Percentiles rank a stretch among this genome's conserved stretches.
Conservation (phyloP, 2,888 invertebrate species). For the Heliconius sara region DNA sequence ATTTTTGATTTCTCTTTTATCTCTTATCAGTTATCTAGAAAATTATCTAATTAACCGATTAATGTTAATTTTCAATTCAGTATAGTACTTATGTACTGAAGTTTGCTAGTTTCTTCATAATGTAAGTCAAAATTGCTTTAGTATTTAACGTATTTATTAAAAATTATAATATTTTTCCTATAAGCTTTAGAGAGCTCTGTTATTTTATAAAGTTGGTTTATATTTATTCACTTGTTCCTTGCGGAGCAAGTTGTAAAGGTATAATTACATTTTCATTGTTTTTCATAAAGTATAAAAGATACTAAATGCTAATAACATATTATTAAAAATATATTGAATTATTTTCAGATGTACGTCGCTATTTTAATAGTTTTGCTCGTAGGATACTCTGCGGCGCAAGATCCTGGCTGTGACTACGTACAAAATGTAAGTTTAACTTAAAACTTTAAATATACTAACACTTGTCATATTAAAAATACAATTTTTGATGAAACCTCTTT, state of each 20-base stretch:
- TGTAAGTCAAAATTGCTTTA: not conserved
- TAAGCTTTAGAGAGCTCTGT: no score
- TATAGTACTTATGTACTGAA: not conserved
- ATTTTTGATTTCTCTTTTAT: not conserved
- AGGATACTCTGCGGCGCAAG: constrained; percentile 53
- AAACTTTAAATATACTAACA: no score
- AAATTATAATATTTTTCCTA: no score
- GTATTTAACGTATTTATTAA: no score
- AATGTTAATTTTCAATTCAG: not conserved
- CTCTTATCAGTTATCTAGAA: constrained; percentile 2
- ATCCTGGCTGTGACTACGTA: constrained; percentile 73
- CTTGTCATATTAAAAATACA: not conserved
- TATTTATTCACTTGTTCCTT: no score
- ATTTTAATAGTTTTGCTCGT: constrained; percentile 42
- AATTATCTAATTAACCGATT: not conserved
- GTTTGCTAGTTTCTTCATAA: not conserved
- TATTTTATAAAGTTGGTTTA: no score
- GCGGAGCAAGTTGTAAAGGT: no score
- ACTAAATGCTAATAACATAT: not conserved
- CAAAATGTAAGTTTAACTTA: constrained; percentile 63
- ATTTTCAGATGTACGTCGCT: constrained; percentile 49
- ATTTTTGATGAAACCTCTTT: not conserved
- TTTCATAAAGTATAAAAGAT: not conserved
- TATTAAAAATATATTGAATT: not conserved
- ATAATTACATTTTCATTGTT: not conserved